Conservation (phyloP, 2,797 vertebrate genomes). For the Sebastiscus albofasciatus region DNA sequence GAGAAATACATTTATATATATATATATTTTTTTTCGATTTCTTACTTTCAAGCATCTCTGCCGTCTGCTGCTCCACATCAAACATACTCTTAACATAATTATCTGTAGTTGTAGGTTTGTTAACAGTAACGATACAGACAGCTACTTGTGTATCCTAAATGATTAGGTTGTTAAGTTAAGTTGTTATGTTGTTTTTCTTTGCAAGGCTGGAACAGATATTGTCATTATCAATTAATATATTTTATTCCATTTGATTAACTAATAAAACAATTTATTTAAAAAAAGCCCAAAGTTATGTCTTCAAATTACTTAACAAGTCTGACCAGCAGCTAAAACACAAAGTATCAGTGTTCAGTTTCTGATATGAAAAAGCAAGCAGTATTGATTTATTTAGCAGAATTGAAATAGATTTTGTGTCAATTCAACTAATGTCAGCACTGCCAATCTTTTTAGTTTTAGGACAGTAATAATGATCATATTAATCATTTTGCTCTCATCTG, state of each 20-base stretch:
- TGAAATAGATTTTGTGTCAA: neutral
- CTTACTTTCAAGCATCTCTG: neutral
- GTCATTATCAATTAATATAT: neutral
- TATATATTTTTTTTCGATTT: neutral
- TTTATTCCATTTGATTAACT: neutral
- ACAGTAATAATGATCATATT: neutral
- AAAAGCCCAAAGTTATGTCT: neutral
- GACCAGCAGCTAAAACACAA: neutral
- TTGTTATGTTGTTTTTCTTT: neutral
- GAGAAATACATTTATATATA: neutral
- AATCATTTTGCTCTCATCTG: neutral
- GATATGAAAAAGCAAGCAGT: neutral
- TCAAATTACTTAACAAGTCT: neutral
- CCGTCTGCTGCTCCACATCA: neutral
- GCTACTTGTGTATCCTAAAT: neutral
- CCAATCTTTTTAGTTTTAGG: neutral
- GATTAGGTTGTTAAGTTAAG: neutral
- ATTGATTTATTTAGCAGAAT: neutral
- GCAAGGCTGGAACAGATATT: neutral
- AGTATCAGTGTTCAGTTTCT: neutral
- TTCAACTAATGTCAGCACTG: neutral
- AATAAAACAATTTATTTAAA: neutral
- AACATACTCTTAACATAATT: neutral
- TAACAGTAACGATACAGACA: neutral
- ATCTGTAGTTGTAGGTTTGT: neutral